Evolutionary conservation across 2,113 vertebrate species (phyloP).

Genomic region (Halichoerus grypus): DNA sequence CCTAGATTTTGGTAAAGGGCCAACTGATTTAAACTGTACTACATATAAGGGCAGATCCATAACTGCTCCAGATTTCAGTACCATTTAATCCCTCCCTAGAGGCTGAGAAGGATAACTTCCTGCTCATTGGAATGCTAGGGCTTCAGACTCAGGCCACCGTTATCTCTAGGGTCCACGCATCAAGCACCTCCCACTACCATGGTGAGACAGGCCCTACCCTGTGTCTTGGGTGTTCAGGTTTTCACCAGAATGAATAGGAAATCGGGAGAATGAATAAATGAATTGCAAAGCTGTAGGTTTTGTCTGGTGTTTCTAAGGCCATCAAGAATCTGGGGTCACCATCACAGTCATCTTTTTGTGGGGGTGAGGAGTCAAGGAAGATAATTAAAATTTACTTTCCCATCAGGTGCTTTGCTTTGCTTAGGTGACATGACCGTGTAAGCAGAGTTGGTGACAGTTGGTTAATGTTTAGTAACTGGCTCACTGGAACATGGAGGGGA

Average conservation of each 20-base stretch:
- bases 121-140: background rate
- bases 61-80: background rate
- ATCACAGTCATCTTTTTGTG: background rate
- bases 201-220: background rate
- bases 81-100: background rate
- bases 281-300: slow-evolving; percentile 59
- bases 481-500: background rate
- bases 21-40: slow-evolving; percentile 71
- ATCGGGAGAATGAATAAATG: slow-evolving; percentile 70
- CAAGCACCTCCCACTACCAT: slow-evolving; percentile 68
- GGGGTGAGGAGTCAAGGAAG: background rate
- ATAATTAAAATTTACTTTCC: background rate
- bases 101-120: background rate
- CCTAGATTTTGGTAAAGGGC: slow-evolving; percentile 68
- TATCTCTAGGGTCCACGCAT: slow-evolving; percentile 28
- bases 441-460: background rate
- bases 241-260: slow-evolving; percentile 45
- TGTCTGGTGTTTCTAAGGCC: slow-evolving; percentile 59
- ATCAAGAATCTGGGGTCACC: slow-evolving; percentile 58
- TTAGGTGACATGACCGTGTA: background rate
- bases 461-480: background rate
- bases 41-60: background rate
- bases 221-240: background rate
- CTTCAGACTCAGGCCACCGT: background rate
- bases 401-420: background rate